Evolutionary conservation across 2,113 vertebrate genomes (phyloP), one percentile per base, ranked within the genome.

Genomic region (Brevimyrus niger): DNA sequence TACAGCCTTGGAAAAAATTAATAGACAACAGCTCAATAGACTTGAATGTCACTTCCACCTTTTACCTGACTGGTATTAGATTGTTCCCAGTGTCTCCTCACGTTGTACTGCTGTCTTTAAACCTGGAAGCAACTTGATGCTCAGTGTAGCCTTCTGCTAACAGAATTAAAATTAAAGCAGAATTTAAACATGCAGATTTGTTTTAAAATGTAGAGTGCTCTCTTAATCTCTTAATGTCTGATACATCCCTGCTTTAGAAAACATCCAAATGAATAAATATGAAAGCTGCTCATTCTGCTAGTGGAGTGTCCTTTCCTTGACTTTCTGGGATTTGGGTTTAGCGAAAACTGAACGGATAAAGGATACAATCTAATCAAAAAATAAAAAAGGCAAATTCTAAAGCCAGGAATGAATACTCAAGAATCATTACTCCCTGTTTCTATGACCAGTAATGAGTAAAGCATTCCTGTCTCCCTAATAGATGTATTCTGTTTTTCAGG

Each of bases 401-500:
- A 61, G 10, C 13, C 87, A 76, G 47, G 84, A 84, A 88, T 86
- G 89, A 90, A 53, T 76, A 53, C 83, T 42, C 53, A 53, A 53
- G 51, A 53, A 53, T 53, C 51, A 53, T 53, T 11, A 53, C 50
- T 73, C 23, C 9, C 83, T 91, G 91, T 89, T 89, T 91, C 92
- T 89, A 91, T 91, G 85, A 89, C 88, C 88, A 89, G 87, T 90
- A 90, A 91, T 90, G 91, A 90, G 86, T 90, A 92, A 82, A 88
- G 58, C 89, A 89, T 82, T 76, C 90, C 44, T 90, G 61, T 23
- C 44, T 89, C 51, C 44, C 91, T 92, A 91, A 93, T 90, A 92
- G 90, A 93, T 90, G 91, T 92, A 90, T 92, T 92, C 90, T 91
- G 89, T 90, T 90, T 91, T 87, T 86, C 35, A 91, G 48, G 89